phyloP scores from a whole-genome alignment of 2,888 invertebrate genomes.

The Nycteola revayana region DNA sequence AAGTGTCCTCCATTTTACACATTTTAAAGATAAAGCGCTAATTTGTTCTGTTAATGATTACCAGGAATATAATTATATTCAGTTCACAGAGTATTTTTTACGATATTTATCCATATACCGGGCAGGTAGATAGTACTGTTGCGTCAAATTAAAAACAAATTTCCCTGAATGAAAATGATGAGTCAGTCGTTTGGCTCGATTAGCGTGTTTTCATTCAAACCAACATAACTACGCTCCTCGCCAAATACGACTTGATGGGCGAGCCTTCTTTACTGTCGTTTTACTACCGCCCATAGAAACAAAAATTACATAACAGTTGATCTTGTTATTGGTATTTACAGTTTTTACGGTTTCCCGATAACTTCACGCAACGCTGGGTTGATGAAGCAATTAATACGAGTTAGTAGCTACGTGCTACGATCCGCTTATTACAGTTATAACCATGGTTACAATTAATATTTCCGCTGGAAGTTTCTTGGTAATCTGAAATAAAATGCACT shows the following conservation, averaged over 20 bases:
- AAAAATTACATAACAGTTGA: constrained; percentile 1
- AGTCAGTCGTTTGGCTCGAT: constrained; percentile 62
- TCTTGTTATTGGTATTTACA: too few relatives aligned
- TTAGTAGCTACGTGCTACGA: too few relatives aligned
- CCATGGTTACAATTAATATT: too few relatives aligned
- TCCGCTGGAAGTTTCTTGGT: too few relatives aligned
- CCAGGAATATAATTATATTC: too few relatives aligned
- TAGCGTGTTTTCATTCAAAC: constrained; percentile 53
- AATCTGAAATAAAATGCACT: too few relatives aligned
- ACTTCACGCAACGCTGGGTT: too few relatives aligned
- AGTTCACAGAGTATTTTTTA: too few relatives aligned
- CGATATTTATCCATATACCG: too few relatives aligned
- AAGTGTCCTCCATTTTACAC: constrained; percentile 6
- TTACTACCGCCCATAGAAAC: constrained; percentile 8
- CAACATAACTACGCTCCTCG: constrained; percentile 32
- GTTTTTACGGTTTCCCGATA: too few relatives aligned
- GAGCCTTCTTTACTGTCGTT: constrained; percentile 25
- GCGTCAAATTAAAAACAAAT: constrained; percentile 33
- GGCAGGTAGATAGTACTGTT: constrained; percentile 21
- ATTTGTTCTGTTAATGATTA: constrained; percentile 13
- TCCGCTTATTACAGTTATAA: too few relatives aligned
- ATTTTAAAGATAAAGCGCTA: constrained; percentile 2
- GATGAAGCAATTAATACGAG: too few relatives aligned
- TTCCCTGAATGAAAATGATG: constrained; percentile 66
- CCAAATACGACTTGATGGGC: constrained; percentile 42